Evolutionary conservation across 2,113 vertebrate genomes (phyloP).

Genomic region (Cheilinus undulatus): DNA sequence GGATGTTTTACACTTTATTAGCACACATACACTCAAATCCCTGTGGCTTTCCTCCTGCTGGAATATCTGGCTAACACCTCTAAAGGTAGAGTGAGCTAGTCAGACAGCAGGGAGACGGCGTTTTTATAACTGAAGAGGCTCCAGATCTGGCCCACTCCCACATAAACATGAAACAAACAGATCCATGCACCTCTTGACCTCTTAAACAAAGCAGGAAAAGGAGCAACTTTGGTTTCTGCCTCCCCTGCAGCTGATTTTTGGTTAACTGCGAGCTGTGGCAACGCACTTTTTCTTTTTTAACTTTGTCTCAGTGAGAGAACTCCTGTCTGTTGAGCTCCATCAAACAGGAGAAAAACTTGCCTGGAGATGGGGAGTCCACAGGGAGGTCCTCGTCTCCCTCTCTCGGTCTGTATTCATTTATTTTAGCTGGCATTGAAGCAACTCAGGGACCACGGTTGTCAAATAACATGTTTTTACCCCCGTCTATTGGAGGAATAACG

Average conservation of each 20-base stretch:
- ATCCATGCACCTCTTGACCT: constrained; percentile 38
- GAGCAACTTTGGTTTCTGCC: constrained; percentile 8
- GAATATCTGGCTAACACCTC: constrained; percentile 22
- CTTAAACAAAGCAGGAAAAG: constrained; percentile 9
- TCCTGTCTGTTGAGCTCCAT: constrained; percentile 60
- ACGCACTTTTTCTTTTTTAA: constrained; percentile 26
- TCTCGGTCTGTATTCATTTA: constrained; percentile 57
- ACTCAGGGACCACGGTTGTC: constrained; percentile 62
- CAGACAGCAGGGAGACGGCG: constrained; percentile 22
- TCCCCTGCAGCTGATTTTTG: constrained; percentile 11
- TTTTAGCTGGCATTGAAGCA: constrained; percentile 60
- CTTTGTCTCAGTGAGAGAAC: constrained; percentile 52
- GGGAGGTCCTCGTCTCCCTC: constrained; percentile 47
- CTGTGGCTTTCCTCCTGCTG: constrained; percentile 1
- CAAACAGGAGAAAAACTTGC: constrained; percentile 67
- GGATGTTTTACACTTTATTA: neutral
- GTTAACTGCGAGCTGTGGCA: constrained; percentile 43
- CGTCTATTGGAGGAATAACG: constrained; percentile 19
- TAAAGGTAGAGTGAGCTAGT: neutral
- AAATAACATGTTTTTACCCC: constrained; percentile 33
- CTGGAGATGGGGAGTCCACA: constrained; percentile 58
- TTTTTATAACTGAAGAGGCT: neutral
- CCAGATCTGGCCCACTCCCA: neutral
- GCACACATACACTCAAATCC: neutral
- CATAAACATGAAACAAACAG: constrained; percentile 28